Conservation (phyloP, 2,888 invertebrate species). For the Craniophora ligustri region DNA sequence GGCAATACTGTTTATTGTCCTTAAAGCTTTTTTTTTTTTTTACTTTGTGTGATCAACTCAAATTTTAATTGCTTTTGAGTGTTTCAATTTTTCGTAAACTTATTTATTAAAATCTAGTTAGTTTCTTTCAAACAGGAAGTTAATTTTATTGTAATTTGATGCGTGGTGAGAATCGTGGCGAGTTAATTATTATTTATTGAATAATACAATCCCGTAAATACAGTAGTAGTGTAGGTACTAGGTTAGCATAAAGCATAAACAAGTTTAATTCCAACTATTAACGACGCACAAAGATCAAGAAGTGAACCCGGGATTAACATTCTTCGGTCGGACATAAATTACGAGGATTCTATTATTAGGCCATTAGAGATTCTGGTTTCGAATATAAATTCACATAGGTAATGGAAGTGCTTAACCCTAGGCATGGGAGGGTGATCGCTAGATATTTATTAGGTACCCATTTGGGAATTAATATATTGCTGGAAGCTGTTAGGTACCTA, state of each 20-base stretch:
- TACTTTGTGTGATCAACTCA: too few relatives aligned
- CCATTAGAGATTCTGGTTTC: constrained; percentile 36
- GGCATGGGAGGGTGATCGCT: constrained; percentile 3
- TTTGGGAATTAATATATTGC: constrained; percentile 10
- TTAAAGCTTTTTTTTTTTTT: too few relatives aligned
- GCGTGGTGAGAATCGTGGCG: too few relatives aligned
- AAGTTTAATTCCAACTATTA: background rate
- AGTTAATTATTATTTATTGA: too few relatives aligned
- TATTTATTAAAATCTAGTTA: too few relatives aligned
- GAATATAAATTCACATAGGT: constrained; percentile 48
- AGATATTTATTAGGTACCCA: constrained; percentile 23
- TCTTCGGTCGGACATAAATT: constrained; percentile 19
- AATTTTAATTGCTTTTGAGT: too few relatives aligned
- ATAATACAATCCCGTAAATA: constrained; percentile 24
- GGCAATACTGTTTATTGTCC: too few relatives aligned
- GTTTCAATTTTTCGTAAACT: too few relatives aligned
- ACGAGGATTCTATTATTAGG: constrained; percentile 40
- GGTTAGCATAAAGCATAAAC: constrained; percentile 37
- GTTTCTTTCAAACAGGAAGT: too few relatives aligned
- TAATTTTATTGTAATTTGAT: too few relatives aligned
- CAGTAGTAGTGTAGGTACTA: constrained; percentile 25
- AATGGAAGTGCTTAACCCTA: constrained; percentile 28
- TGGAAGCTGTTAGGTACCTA: background rate
- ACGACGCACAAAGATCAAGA: constrained; percentile 9
- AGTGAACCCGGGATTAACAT: constrained; percentile 32